Conservation (phyloP, 2,797 vertebrate genomes). For the Atherinosoma microstoma region DNA sequence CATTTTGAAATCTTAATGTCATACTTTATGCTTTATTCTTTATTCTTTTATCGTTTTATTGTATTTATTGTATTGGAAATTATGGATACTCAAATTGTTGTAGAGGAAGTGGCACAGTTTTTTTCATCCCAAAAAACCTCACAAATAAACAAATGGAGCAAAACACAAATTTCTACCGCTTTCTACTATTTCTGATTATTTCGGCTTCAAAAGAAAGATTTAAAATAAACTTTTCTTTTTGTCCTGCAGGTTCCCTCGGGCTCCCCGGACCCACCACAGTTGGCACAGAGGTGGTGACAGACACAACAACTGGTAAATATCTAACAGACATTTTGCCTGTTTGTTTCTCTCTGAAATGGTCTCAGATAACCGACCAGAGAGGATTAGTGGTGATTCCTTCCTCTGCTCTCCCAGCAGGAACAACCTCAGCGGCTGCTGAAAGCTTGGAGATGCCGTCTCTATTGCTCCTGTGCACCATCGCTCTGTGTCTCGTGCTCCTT, state of each 20-base stretch:
- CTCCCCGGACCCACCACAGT: not conserved
- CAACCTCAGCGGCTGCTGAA: fast-evolving
- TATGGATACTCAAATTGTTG: too few species aligned
- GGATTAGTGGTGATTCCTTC: not conserved
- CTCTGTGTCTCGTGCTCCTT: conserved; percentile 64
- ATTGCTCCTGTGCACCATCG: conserved; percentile 42
- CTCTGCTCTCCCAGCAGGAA: not conserved
- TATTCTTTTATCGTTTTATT: too few species aligned
- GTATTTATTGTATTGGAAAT: too few species aligned
- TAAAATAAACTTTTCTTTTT: not conserved
- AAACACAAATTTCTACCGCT: too few species aligned
- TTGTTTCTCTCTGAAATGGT: not conserved
- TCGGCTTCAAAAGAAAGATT: too few species aligned
- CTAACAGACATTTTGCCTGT: not conserved
- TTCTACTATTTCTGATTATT: too few species aligned
- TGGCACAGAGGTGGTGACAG: fast-evolving
- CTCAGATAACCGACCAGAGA: too few species aligned
- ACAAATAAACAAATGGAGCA: too few species aligned
- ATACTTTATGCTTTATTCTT: too few species aligned
- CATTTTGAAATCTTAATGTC: too few species aligned
- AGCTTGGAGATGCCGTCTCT: not conserved
- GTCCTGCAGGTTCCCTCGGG: conserved; percentile 61
- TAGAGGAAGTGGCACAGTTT: too few species aligned
- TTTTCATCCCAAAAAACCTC: too few species aligned
- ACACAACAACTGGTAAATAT: conserved; percentile 38